A percentile compares a stretch with the other conserved stretches of the same genome.
phyloP scores from a whole-genome alignment of 2,797 vertebrate species.

The Anguilla megastoma region DNA sequence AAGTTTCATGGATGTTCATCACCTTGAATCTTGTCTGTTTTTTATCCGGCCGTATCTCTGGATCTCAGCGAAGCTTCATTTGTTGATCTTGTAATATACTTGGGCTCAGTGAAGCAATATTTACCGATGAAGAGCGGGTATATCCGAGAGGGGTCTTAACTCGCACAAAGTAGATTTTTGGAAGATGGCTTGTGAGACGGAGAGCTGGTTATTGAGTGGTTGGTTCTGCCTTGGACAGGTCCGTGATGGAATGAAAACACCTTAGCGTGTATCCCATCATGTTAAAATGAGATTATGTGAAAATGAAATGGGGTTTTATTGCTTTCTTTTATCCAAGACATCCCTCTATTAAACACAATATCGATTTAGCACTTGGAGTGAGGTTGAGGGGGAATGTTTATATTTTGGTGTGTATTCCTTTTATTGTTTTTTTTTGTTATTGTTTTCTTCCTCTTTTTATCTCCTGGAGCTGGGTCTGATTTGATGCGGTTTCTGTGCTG shows the following conservation, averaged over 20 bases:
- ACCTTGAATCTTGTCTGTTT: neutral
- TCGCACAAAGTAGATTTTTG: neutral
- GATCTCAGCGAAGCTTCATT: neutral
- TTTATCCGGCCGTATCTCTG: neutral
- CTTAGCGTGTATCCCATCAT: neutral
- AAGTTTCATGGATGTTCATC: neutral
- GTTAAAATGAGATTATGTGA: slow-evolving; percentile 10
- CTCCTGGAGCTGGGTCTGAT: neutral
- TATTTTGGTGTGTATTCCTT: neutral
- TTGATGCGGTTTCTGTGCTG: slow-evolving; percentile 19
- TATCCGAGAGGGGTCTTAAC: neutral
- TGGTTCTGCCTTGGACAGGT: neutral
- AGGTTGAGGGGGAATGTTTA: neutral
- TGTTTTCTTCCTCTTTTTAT: neutral
- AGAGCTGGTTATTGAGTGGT: slow-evolving; percentile 15
- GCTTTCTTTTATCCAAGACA: slow-evolving; percentile 1
- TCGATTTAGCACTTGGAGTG: neutral
- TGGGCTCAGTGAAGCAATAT: neutral
- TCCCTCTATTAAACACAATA: neutral
- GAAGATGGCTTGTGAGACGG: neutral
- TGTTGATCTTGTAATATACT: neutral
- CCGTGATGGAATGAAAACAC: neutral
- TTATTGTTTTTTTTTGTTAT: slow-evolving; percentile 15
- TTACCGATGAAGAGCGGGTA: neutral
- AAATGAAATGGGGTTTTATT: neutral